Percentiles rank a stretch among this genome's conserved stretches.
phyloP scores from a whole-genome alignment of 1,140 invertebrate genomes.

The Ostrea denselamellosa region DNA sequence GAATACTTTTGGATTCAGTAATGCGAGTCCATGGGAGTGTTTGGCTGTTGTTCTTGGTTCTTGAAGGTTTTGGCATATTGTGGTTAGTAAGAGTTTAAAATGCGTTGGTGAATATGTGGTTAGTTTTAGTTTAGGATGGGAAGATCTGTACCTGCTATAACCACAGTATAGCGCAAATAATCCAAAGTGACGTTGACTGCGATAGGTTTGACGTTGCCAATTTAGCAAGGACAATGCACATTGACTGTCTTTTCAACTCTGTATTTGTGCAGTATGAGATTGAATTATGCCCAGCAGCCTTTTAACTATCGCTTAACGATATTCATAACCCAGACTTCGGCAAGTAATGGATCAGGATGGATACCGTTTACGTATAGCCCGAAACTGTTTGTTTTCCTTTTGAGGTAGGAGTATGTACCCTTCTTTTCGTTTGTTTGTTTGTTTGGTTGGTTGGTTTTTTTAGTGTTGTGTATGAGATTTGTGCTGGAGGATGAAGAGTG shows the following conservation, averaged over 20 bases:
- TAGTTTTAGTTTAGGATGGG: no score
- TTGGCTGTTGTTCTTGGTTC: no score
- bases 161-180: neutral
- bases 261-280: no score
- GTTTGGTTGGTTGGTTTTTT: neutral
- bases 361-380: neutral
- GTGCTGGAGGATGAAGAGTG: slow-evolving; percentile 10
- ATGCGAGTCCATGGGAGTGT: no score
- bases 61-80: no score
- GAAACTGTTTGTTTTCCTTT: neutral
- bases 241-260: no score
- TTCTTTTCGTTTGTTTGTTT: neutral
- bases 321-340: neutral
- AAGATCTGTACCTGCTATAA: no score
- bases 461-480: neutral
- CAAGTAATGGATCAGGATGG: neutral
- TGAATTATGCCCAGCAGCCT: neutral
- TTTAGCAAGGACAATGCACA: no score
- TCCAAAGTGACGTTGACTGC: neutral
- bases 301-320: neutral
- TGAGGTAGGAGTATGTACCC: no score
- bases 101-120: no score
- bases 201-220: neutral
- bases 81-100: no score
- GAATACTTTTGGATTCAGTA: no score